Conservation (phyloP, 2,888 invertebrate genomes). For the Sericinus montela region DNA sequence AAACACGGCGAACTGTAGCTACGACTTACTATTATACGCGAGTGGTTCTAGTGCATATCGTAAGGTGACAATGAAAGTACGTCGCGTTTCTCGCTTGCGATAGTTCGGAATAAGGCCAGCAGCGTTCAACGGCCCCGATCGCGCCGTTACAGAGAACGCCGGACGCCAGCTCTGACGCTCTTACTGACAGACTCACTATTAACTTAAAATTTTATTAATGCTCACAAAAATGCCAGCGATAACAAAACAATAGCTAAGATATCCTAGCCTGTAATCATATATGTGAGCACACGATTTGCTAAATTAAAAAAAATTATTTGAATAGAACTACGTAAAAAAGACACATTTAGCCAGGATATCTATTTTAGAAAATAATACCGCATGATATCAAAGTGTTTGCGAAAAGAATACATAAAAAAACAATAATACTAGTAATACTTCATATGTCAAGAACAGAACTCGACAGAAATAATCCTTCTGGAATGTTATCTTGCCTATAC, state of each 20-base stretch:
- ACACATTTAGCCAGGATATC: no score
- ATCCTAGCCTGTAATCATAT: background rate
- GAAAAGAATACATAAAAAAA: no score
- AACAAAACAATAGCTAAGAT: background rate
- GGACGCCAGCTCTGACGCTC: conserved; percentile 34
- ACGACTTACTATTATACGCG: conserved; percentile 16
- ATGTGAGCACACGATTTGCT: no score
- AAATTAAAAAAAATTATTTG: no score
- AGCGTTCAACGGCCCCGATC: conserved; percentile 73
- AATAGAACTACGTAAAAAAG: no score
- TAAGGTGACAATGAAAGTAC: conserved; percentile 76
- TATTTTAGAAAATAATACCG: no score
- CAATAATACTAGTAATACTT: no score
- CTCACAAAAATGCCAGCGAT: conserved; percentile 12
- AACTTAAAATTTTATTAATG: conserved; percentile 14
- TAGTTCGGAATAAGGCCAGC: conserved; percentile 75
- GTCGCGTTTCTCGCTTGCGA: conserved; percentile 70
- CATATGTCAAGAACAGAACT: no score
- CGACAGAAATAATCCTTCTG: no score
- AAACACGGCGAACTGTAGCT: background rate
- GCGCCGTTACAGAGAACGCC: conserved; percentile 55
- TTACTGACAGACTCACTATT: conserved; percentile 26
- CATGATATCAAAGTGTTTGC: no score
- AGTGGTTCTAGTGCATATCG: conserved; percentile 40
- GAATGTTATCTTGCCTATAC: no score